Evolutionary conservation across 2,113 vertebrate species (phyloP), one percentile per base, ranked within the genome.

Genomic region (Chinchilla lanigera): DNA sequence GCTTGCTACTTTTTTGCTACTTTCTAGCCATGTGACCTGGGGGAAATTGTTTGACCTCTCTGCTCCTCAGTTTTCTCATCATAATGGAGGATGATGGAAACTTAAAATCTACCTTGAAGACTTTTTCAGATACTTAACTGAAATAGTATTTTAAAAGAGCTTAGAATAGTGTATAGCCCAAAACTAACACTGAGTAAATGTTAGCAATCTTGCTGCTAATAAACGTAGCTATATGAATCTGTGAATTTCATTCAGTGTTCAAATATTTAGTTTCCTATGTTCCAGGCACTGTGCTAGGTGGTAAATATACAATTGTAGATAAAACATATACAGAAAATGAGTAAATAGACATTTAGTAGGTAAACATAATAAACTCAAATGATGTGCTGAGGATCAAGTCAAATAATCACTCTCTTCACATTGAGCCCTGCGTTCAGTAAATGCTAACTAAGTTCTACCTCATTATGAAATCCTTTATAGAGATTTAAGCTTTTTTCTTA

Each of bases 41-140:
- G 50, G 28, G 7, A 92, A 95, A 54, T 94, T 73, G 60, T 28
- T 90, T 92, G 41, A 41, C 54, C 17, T 95, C 47, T 89, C 28
- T 86, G 16, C 84, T n/a, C 26, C 61, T 95, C 54, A 86, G 35
- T 73, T 94, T 97, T 94, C 30, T 80, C n/a, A 54, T 92, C 17
- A 0, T 54, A 90, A 33, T 54, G 19, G 47, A 17, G 20, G 30
- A 56, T 58, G 67, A 52, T 81, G 71, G 86, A 83, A 88, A 56
- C 38, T n/a, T 78, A 61, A 86, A 88, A 56, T 28, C 50, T 73
- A 69, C 1, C 8, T 52, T 71, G 73, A 73, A 86, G 52, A 41
- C 10, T 14, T 87, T 93, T 93, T 85, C 16, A 95, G 84, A 65
- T 24, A 69, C 86, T 35, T 94, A 52, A 77, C 26, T 86, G 80